Evolutionary conservation across 2,888 invertebrate genomes (phyloP).

Genomic region (Argyresthia albistria): DNA sequence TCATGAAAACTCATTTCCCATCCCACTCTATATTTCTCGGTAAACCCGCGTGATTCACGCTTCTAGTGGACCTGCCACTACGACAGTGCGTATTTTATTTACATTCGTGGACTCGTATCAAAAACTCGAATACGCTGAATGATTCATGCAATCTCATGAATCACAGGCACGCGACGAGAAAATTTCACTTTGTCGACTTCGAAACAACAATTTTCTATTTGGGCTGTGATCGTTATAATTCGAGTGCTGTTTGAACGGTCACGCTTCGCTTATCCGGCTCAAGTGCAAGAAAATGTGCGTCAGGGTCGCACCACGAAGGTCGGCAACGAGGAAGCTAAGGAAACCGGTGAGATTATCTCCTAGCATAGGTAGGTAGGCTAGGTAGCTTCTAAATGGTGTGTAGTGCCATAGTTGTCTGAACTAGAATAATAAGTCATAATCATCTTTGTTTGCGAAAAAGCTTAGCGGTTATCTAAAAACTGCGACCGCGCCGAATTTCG

Average conservation of each 20-base stretch:
- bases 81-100: slow-evolving; percentile 60
- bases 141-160: slow-evolving; percentile 59
- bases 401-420: neutral
- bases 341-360: slow-evolving; percentile 16
- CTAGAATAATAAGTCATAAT: too few species aligned
- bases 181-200: slow-evolving; percentile 24
- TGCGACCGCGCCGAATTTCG: slow-evolving; percentile 27
- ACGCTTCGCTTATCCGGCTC: neutral
- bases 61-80: slow-evolving; percentile 49
- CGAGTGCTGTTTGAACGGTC: too few species aligned
- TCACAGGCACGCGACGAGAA: slow-evolving; percentile 48
- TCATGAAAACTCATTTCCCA: slow-evolving; percentile 54
- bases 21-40: slow-evolving; percentile 54
- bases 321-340: slow-evolving; percentile 26
- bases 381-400: neutral
- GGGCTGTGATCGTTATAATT: too few species aligned
- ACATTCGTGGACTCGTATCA: slow-evolving; percentile 65
- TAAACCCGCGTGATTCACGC: slow-evolving; percentile 68
- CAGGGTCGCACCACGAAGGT: slow-evolving; percentile 17
- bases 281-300: neutral
- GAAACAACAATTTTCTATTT: neutral
- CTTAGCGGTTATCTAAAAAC: neutral
- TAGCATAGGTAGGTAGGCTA: neutral
- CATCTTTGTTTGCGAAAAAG: neutral
- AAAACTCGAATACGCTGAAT: slow-evolving; percentile 66